Conservation (phyloP, 2,888 invertebrate species). For the Caenorhabditis becei region DNA sequence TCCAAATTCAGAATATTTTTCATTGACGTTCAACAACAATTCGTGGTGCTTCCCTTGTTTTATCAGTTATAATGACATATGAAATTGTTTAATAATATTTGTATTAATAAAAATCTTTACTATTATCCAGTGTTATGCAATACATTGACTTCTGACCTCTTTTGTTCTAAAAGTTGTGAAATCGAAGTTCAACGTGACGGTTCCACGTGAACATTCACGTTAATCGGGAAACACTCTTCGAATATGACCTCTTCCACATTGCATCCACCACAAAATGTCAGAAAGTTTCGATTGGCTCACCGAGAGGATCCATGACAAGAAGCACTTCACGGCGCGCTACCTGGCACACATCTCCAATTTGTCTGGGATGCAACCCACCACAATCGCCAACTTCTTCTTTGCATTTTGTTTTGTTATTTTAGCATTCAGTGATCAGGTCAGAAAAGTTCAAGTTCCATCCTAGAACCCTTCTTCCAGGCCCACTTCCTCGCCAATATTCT, state of each 20-base stretch:
- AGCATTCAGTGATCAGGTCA: constrained; percentile 36
- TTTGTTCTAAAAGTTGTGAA: too few species aligned
- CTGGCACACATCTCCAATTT: constrained; percentile 22
- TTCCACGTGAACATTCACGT: neutral
- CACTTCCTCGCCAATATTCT: constrained; percentile 58
- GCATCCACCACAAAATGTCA: neutral
- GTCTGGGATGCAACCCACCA: constrained; percentile 24
- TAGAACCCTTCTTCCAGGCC: constrained; percentile 13
- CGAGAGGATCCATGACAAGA: constrained; percentile 41
- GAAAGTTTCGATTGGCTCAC: constrained; percentile 19
- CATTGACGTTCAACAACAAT: constrained; percentile 51
- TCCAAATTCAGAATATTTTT: constrained; percentile 34
- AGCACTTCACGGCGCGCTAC: constrained; percentile 54
- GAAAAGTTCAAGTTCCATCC: neutral
- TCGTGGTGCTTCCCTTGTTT: constrained; percentile 59
- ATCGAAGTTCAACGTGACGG: neutral
- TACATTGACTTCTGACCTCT: too few species aligned
- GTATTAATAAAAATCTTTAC: constrained; percentile 39
- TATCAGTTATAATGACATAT: constrained; percentile 59
- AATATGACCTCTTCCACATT: neutral
- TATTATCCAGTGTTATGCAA: too few species aligned
- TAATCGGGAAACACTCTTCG: neutral
- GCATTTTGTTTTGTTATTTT: constrained; percentile 11
- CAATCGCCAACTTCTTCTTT: neutral
- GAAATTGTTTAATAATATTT: constrained; percentile 60